Evolutionary conservation across 2,888 invertebrate species (phyloP).

Genomic region (Conus canariensis): DNA sequence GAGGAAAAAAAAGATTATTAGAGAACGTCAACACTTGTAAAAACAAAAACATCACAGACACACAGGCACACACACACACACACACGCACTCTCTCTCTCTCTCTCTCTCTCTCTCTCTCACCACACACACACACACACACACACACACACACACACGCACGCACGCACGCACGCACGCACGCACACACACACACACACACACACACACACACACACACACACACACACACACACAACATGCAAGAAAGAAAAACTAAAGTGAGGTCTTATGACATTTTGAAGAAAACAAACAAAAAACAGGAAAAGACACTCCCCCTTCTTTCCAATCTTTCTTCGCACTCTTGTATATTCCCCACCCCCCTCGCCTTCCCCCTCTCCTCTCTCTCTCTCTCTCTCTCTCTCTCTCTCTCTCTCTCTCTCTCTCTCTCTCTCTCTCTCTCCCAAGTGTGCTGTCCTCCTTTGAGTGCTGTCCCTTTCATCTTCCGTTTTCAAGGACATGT

Average conservation of each 20-base stretch:
- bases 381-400: constrained; percentile 2
- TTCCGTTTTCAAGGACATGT: too few relatives aligned
- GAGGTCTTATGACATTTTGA: too few relatives aligned
- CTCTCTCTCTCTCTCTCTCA: too few relatives aligned
- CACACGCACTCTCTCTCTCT: too few relatives aligned
- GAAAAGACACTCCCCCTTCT: too few relatives aligned
- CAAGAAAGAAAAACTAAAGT: too few relatives aligned
- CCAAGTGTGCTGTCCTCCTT: too few relatives aligned
- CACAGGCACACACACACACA: not conserved
- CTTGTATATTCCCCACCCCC: not conserved
- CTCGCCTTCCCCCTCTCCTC: not conserved
- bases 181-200: constrained; percentile 5
- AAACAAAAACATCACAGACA: not conserved
- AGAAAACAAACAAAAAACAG: too few relatives aligned
- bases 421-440: not conserved
- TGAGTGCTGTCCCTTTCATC: too few relatives aligned
- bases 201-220: constrained; percentile 10
- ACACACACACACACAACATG: not conserved
- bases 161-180: not conserved
- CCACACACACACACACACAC: not conserved
- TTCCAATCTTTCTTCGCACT: too few relatives aligned
- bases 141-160: not conserved
- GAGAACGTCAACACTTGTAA: not conserved
- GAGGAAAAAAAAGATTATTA: too few relatives aligned
- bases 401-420: constrained; percentile 10